These are phyloP conservation scores for Clavelina lepadiformis DNA, from an alignment of 23 tunicate genomes.

Conservation along the genomic window DNA sequence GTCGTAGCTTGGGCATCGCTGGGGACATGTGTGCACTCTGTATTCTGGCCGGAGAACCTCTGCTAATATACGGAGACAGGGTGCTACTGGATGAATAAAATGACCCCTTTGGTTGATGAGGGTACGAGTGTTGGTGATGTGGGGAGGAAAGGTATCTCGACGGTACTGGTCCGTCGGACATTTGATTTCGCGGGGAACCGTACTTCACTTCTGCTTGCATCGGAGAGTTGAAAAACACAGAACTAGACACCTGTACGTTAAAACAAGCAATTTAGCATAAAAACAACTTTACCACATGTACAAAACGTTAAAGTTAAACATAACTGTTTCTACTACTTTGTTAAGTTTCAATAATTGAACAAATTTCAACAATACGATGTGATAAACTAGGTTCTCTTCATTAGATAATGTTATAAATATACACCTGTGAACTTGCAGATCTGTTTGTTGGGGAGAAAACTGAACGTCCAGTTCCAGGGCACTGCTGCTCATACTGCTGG, in stretches of 20 bases:
- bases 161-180: slow-evolving; percentile 16
- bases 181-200: background rate
- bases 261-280: too few species aligned
- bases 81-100: slow-evolving; percentile 34
- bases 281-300: too few species aligned
- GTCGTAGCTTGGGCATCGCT: slow-evolving; percentile 16
- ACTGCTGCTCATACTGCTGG: slow-evolving; percentile 4
- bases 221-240: slow-evolving; percentile 28
- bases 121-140: slow-evolving; percentile 1
- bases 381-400: too few species aligned
- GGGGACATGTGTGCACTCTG: slow-evolving; percentile 14
- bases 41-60: slow-evolving; percentile 10
- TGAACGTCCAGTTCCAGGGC: slow-evolving; percentile 18
- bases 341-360: too few species aligned
- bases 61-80: slow-evolving; percentile 18
- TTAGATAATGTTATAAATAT: too few species aligned
- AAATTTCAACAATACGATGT: too few species aligned
- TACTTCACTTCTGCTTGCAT: background rate
- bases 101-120: slow-evolving; percentile 9
- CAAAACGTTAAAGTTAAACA: too few species aligned
- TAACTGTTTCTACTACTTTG: too few species aligned
- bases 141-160: slow-evolving; percentile 5
- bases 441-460: slow-evolving; percentile 27
- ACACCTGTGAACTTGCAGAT: slow-evolving; percentile 21
- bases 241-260: too few species aligned